Percentiles rank a stretch among this genome's conserved stretches.
Evolutionary conservation across 2,888 invertebrate genomes (phyloP).

Genomic region (Philaethria dido): DNA sequence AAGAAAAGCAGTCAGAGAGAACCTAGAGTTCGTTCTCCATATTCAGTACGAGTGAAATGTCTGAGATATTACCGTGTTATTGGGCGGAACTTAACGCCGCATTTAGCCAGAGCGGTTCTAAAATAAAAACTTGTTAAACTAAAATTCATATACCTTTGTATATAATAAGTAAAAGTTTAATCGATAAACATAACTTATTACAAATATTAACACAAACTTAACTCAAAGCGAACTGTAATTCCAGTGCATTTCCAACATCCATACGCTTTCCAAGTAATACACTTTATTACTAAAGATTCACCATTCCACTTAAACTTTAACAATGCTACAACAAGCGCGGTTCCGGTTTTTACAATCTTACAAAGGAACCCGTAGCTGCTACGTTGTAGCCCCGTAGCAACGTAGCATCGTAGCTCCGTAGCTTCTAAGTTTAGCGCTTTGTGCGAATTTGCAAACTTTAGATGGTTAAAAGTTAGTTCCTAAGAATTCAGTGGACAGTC

Average conservation of each 20-base stretch:
- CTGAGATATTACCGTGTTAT: too few relatives aligned
- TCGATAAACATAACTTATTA: background rate
- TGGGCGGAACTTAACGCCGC: too few relatives aligned
- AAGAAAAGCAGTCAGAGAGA: too few relatives aligned
- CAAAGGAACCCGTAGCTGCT: conserved; percentile 24
- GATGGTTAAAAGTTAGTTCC: conserved; percentile 14
- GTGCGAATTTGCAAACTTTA: conserved; percentile 21
- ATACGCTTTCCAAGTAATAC: background rate
- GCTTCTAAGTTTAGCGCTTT: conserved; percentile 23
- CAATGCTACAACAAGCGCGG: conserved; percentile 25
- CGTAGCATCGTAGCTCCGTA: conserved; percentile 1
- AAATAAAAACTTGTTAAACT: too few relatives aligned
- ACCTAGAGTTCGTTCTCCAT: too few relatives aligned
- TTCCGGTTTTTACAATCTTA: conserved; percentile 34
- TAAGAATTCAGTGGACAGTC: conserved; percentile 18
- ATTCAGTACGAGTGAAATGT: too few relatives aligned
- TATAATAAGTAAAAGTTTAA: too few relatives aligned
- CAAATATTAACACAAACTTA: background rate
- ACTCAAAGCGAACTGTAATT: background rate
- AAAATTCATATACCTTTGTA: too few relatives aligned
- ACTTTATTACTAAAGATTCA: conserved; percentile 23
- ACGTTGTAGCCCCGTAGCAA: background rate
- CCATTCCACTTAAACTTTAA: conserved; percentile 29
- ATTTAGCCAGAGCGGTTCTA: too few relatives aligned
- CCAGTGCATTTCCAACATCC: background rate